These are phyloP conservation scores for Muscicapa comitata DNA, from an alignment of 2,797 vertebrate species.

Conservation along the genomic window DNA sequence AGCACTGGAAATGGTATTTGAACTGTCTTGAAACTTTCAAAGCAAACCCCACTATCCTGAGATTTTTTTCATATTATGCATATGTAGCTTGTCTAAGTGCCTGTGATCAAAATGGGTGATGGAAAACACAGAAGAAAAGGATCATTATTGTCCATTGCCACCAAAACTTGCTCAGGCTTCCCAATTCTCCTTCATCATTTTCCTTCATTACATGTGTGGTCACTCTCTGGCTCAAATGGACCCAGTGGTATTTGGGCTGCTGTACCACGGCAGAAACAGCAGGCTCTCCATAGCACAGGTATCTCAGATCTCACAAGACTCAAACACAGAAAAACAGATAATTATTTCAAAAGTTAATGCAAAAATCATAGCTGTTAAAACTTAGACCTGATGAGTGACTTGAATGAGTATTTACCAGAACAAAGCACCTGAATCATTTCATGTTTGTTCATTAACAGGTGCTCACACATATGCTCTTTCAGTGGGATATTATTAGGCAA, in stretches of 20 bases:
- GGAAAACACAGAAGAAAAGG: not conserved
- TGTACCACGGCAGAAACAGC: not conserved
- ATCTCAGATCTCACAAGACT: not conserved
- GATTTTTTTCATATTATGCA: not conserved
- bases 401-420: not conserved
- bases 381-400: not conserved
- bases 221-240: not conserved
- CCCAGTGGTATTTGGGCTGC: fast-evolving
- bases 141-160: not conserved
- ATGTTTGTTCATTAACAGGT: not conserved
- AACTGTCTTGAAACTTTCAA: not conserved
- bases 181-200: not conserved
- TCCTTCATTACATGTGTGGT: not conserved
- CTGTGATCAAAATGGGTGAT: not conserved
- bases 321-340: not conserved
- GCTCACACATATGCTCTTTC: not conserved
- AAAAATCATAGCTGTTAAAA: not conserved
- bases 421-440: not conserved
- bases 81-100: not conserved
- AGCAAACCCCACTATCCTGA: not conserved
- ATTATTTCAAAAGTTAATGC: not conserved
- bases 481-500: not conserved
- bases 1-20: not conserved
- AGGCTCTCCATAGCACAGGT: not conserved
- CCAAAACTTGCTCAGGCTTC: not conserved